These are phyloP conservation scores for Nothoprocta perdicaria DNA, from an alignment of 2,113 vertebrate species.

Conservation along the genomic window DNA sequence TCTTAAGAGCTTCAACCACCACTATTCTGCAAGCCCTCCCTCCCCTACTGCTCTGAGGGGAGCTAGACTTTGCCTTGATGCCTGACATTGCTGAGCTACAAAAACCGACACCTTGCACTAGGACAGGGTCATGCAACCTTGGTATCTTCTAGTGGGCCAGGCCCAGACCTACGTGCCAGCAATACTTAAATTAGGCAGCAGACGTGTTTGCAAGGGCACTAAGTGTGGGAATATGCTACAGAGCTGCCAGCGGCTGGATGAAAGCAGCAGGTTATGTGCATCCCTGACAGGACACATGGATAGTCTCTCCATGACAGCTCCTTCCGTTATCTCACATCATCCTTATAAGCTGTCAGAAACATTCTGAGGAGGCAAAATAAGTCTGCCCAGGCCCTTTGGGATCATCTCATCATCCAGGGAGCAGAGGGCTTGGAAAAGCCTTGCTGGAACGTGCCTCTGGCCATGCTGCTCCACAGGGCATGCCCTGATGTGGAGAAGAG, in stretches of 20 bases:
- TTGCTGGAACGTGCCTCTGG: no score
- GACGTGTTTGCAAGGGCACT: background rate
- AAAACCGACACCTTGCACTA: background rate
- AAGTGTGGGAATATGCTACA: rapidly evolving
- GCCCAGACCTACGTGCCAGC: background rate
- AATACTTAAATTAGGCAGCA: rapidly evolving
- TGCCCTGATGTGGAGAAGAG: background rate
- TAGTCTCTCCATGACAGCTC: background rate
- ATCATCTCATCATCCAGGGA: background rate
- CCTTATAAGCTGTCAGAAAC: background rate
- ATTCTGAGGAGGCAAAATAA: background rate
- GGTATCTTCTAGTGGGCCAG: background rate
- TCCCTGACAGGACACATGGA: background rate
- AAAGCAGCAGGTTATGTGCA: background rate
- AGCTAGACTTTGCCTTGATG: rapidly evolving
- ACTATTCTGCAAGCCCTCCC: background rate
- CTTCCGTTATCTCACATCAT: background rate
- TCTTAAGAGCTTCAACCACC: background rate
- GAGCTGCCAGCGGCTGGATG: background rate
- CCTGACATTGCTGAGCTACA: background rate
- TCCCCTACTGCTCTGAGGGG: background rate
- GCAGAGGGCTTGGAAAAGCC: background rate
- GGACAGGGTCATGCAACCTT: background rate
- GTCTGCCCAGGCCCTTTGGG: background rate
- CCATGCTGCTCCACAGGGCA: background rate